Evolutionary conservation across 2,113 vertebrate genomes (phyloP).

Genomic region (Empidonax alnorum): DNA sequence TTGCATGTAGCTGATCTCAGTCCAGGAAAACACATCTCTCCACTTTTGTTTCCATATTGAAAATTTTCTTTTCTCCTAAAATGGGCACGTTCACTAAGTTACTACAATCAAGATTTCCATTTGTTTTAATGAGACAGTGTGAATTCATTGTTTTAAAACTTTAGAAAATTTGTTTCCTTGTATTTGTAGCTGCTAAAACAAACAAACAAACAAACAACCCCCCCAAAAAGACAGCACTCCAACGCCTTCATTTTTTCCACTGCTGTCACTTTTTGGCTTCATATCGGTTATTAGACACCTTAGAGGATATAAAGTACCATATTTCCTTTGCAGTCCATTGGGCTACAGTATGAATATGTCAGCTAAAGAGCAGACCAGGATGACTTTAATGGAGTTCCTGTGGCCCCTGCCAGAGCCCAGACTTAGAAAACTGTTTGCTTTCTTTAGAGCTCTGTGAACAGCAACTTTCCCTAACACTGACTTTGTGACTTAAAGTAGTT

Average conservation of each 20-base stretch:
- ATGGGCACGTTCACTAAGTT: neutral
- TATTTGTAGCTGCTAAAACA: neutral
- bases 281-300: neutral
- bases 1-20: neutral
- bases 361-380: neutral
- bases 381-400: neutral
- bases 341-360: neutral
- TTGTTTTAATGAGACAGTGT: neutral
- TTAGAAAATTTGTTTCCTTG: neutral
- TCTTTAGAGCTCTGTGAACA: neutral
- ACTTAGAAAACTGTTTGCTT: neutral
- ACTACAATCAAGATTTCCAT: neutral
- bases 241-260: accelerated
- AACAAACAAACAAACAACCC: neutral
- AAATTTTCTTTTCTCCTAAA: neutral
- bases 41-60: neutral
- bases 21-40: neutral
- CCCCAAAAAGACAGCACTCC: neutral
- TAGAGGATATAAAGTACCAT: neutral
- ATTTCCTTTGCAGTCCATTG: neutral
- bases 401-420: neutral
- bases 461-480: neutral
- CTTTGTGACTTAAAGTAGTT: neutral
- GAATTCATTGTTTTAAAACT: neutral
- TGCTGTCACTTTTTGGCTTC: neutral